These are phyloP conservation scores for Acarapis woodi DNA, from an alignment of 1,140 invertebrate genomes.

Conservation along the genomic window DNA sequence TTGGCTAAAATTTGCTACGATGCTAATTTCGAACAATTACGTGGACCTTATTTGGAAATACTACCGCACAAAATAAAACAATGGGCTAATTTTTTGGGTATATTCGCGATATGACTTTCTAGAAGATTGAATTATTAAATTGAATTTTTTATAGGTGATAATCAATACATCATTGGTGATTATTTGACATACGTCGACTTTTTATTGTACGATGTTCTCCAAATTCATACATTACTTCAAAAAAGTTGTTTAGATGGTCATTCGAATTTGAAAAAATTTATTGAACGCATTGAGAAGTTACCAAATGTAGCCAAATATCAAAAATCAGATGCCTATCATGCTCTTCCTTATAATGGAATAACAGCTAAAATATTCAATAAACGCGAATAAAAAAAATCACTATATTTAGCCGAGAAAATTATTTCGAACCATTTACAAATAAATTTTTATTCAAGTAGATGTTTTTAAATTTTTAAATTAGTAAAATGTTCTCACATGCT, in stretches of 20 bases:
- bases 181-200: constrained; percentile 24
- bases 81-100: constrained; percentile 19
- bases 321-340: neutral
- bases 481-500: no score
- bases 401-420: no score
- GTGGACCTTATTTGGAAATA: constrained; percentile 11
- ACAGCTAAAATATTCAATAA: no score
- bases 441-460: no score
- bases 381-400: no score
- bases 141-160: constrained; percentile 20
- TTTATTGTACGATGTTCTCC: constrained; percentile 21
- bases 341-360: neutral
- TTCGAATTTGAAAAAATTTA: neutral
- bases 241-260: neutral
- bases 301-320: constrained; percentile 3
- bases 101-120: no score
- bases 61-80: constrained; percentile 16
- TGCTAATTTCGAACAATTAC: constrained; percentile 8
- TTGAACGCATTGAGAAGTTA: neutral
- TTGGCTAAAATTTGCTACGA: constrained; percentile 14
- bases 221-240: constrained; percentile 14
- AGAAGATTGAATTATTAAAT: no score
- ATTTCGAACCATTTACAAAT: no score
- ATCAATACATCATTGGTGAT: constrained; percentile 20
- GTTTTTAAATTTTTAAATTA: no score